These are phyloP conservation scores for Anhinga rufa DNA, from an alignment of 2,113 vertebrate species.

Conservation along the genomic window DNA sequence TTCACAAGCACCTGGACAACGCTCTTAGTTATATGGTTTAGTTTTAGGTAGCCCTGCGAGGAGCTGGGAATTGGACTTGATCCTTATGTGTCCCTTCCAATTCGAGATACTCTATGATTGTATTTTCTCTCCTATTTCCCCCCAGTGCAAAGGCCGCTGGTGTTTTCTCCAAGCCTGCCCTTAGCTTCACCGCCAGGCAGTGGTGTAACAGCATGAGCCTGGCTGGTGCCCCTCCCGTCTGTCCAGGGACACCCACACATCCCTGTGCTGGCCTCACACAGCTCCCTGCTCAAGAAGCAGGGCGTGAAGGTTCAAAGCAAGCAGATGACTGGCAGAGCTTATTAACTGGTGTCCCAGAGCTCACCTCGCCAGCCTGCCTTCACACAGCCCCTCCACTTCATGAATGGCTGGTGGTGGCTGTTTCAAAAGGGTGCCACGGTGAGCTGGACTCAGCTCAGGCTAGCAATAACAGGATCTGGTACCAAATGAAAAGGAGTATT, in stretches of 20 bases:
- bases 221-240: neutral
- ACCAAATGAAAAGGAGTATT: rapidly evolving
- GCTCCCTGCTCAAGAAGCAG: neutral
- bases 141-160: neutral
- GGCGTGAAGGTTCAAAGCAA: neutral
- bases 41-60: neutral
- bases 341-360: neutral
- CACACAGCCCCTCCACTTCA: rapidly evolving
- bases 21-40: neutral
- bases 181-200: neutral
- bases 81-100: neutral
- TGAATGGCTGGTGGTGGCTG: neutral
- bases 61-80: neutral
- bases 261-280: neutral
- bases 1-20: neutral
- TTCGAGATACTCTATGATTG: neutral
- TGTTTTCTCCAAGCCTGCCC: neutral
- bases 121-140: neutral
- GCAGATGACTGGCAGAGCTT: neutral
- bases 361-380: neutral
- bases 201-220: rapidly evolving
- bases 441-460: neutral
- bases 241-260: neutral
- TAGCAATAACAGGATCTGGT: neutral
- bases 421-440: neutral